Conservation (phyloP, 2,113 vertebrate species). For the Sylvia atricapilla region DNA sequence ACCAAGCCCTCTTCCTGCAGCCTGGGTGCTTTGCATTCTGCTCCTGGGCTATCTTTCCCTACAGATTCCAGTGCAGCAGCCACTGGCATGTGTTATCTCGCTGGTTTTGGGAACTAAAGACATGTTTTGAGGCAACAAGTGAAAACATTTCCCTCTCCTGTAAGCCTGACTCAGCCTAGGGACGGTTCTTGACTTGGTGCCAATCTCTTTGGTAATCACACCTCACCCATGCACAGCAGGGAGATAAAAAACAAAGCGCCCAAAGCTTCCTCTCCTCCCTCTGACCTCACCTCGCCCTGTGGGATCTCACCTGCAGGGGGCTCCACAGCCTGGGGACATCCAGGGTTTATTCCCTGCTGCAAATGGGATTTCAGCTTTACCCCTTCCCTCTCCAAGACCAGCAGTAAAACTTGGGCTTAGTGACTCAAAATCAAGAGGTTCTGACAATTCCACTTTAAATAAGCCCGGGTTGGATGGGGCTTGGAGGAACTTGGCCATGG, state of each 20-base stretch:
- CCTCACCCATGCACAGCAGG: neutral
- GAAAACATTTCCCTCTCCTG: neutral
- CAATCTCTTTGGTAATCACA: neutral
- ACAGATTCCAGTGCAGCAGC: neutral
- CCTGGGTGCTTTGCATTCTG: neutral
- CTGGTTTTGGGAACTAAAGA: neutral
- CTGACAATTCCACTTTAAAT: neutral
- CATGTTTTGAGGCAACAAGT: neutral
- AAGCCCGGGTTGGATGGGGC: neutral
- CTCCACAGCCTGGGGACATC: neutral
- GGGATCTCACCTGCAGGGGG: neutral
- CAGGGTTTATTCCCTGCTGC: neutral
- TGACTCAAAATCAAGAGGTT: neutral
- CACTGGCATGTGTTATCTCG: fast-evolving
- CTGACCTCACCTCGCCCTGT: neutral
- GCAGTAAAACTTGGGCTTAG: neutral
- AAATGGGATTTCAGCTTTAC: neutral
- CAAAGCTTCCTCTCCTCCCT: neutral
- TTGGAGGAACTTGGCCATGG: neutral
- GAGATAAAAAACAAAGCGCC: neutral
- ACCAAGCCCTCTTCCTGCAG: neutral
- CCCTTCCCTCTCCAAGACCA: neutral
- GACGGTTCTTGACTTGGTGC: neutral
- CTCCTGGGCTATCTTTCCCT: neutral
- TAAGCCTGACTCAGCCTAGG: neutral